Percentiles rank a stretch among this genome's conserved stretches.
These are phyloP conservation scores for Pterophyllum scalare DNA, from an alignment of 2,113 vertebrate genomes.

Conservation along the genomic window DNA sequence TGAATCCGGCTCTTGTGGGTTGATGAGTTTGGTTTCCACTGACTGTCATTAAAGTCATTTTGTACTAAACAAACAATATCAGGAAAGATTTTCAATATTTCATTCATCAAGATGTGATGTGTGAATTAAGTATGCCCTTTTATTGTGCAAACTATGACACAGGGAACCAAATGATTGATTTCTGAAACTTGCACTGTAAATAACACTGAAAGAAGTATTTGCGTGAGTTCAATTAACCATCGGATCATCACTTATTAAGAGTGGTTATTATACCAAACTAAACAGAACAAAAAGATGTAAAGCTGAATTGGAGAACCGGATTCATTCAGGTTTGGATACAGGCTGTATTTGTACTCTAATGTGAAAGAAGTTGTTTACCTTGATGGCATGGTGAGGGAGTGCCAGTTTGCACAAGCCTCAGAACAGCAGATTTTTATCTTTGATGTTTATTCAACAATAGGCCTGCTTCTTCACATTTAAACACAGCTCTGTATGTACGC, in stretches of 20 bases:
- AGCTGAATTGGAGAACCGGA: neutral
- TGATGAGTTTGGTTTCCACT: neutral
- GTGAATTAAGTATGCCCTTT: neutral
- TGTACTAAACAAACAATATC: too few relatives aligned
- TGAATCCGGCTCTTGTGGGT: neutral
- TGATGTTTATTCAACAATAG: neutral
- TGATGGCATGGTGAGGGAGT: neutral
- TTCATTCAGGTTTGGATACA: neutral
- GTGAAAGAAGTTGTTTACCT: slow-evolving; percentile 3
- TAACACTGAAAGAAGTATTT: neutral
- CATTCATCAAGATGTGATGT: too few relatives aligned
- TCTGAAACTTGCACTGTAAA: neutral
- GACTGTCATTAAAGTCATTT: too few relatives aligned
- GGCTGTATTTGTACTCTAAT: neutral
- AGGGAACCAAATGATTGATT: neutral
- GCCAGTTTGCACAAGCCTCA: slow-evolving; percentile 5
- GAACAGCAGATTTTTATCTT: neutral
- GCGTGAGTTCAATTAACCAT: neutral
- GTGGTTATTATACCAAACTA: neutral
- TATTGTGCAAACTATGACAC: neutral
- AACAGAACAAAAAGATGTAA: neutral
- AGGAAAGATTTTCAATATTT: too few relatives aligned
- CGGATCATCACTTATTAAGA: neutral
- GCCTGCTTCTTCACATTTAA: neutral
- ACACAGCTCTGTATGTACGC: neutral